Conservation (phyloP, 35 echinoderm and acorn worm genomes). For the Amphiura filiformis region DNA sequence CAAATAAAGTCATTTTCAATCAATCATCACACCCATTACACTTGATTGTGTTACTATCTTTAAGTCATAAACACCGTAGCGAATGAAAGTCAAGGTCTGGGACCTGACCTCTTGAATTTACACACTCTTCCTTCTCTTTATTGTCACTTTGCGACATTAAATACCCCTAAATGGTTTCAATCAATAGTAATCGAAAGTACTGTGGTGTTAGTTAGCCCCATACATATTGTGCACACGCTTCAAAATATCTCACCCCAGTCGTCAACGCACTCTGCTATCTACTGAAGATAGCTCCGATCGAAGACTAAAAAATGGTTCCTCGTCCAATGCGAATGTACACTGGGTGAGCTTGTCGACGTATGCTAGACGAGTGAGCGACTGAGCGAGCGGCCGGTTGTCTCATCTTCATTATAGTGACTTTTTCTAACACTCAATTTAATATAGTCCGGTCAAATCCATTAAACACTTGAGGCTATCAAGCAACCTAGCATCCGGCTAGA, state of each 20-base stretch:
- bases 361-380: no score
- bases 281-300: background rate
- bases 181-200: background rate
- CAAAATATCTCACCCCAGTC: background rate
- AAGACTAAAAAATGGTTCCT: background rate
- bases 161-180: conserved; percentile 5
- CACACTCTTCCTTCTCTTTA: background rate
- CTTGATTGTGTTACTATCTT: background rate
- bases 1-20: background rate
- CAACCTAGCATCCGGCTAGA: conserved; percentile 34
- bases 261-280: background rate
- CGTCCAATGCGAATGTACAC: background rate
- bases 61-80: background rate
- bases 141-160: background rate
- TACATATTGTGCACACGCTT: background rate
- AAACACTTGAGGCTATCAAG: conserved; percentile 48
- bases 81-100: background rate
- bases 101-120: background rate
- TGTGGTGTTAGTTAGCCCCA: background rate
- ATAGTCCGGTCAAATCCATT: conserved; percentile 47
- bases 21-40: background rate
- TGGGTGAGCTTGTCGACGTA: no score
- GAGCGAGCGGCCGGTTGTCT: background rate
- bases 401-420: background rate
- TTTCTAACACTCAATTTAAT: conserved; percentile 37